Percentiles rank a stretch among this genome's conserved stretches.
Evolutionary conservation across 1,140 invertebrate genomes (phyloP).

Genomic region (Patella vulgata): DNA sequence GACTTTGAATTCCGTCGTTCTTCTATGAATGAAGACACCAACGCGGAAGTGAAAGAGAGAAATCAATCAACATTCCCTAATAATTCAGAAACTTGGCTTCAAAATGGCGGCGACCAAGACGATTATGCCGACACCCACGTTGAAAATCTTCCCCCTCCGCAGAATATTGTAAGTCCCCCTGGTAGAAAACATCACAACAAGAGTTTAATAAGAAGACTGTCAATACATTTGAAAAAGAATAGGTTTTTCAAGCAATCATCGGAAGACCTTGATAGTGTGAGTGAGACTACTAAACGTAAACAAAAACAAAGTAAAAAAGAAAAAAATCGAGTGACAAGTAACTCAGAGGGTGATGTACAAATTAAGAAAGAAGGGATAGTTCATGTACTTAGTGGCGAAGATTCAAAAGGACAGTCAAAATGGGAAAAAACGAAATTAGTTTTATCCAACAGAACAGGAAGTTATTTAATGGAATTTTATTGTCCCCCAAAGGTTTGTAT

Average conservation of each 20-base stretch:
- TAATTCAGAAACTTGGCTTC: background rate
- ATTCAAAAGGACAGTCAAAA: slow-evolving; percentile 89
- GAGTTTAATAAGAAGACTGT: slow-evolving; percentile 82
- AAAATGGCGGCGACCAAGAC: slow-evolving; percentile 27
- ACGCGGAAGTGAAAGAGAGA: slow-evolving; percentile 24
- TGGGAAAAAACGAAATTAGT: slow-evolving; percentile 94
- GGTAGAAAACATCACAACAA: slow-evolving; percentile 82
- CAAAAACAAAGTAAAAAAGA: slow-evolving; percentile 69
- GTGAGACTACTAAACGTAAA: slow-evolving; percentile 48
- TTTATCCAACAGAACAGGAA: slow-evolving; percentile 90
- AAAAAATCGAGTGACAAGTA: slow-evolving; percentile 88
- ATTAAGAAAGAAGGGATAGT: slow-evolving; percentile 93
- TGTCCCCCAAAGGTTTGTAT: slow-evolving; percentile 85
- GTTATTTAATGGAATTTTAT: slow-evolving; percentile 96
- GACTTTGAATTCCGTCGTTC: slow-evolving; percentile 50
- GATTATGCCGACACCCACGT: slow-evolving; percentile 66
- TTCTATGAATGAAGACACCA: slow-evolving; percentile 25
- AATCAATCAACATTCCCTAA: slow-evolving; percentile 2
- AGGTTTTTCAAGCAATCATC: slow-evolving; percentile 91
- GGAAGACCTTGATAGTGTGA: slow-evolving; percentile 83
- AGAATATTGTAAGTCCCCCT: slow-evolving; percentile 71
- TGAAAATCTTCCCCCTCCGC: slow-evolving; percentile 15
- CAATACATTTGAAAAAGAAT: slow-evolving; percentile 76
- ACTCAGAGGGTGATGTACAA: slow-evolving; percentile 67
- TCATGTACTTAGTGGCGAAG: slow-evolving; percentile 79